Base-by-base conservation (phyloP, 2,797 vertebrate species). In the Lateolabrax maculatus region DNA sequence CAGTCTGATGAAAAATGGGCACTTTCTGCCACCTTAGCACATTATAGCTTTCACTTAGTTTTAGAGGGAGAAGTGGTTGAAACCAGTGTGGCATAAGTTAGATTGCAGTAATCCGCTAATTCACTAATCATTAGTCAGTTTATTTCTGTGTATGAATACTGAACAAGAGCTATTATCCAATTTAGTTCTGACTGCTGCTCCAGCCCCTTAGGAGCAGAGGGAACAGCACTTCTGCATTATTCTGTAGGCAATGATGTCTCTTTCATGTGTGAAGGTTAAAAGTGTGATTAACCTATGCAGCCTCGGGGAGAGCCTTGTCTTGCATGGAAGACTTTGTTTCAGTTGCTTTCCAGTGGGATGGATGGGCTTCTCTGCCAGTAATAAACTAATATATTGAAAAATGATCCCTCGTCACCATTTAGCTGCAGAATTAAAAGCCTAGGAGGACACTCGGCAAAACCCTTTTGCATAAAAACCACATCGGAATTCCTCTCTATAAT, bases 1-100 rank as follows among this genome's bases (percentile, higher is more conserved):
- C 87, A 87, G 85, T 72, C 56, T 27, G 52, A 78, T 85, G 76
- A 91, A 66, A 89, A 86, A 89, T 84, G 63, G 23, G 7, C 31
- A 25, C 56, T 39, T 41, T 58, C 81, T 75, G 49, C 60, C 43
- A 34, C 44, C 15, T 68, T 37, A 44, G 77, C 61, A 44, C 66
- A 29, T 68, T 44, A 19, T 41, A 58, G 44, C 71, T 71, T 55
- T 56, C 27, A 29, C 21, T 43, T 58, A 56, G 51, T 70, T 62
- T 60, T n/a, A 55, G 55, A 75, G 29, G 62, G 23, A 56, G n/a
- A 72, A 44, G n/a, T 16, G 16, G 25, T 31, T 62, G 52, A 81
- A 71, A 9, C 5, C 31, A 48, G 18, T 12, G 1, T 53, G 55
- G 21, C 52, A 49, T 10, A 34, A 9, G 8, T 56, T 48, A 39